These are phyloP conservation scores for Acronicta leporina DNA, from an alignment of 2,888 invertebrate genomes.

Conservation along the genomic window DNA sequence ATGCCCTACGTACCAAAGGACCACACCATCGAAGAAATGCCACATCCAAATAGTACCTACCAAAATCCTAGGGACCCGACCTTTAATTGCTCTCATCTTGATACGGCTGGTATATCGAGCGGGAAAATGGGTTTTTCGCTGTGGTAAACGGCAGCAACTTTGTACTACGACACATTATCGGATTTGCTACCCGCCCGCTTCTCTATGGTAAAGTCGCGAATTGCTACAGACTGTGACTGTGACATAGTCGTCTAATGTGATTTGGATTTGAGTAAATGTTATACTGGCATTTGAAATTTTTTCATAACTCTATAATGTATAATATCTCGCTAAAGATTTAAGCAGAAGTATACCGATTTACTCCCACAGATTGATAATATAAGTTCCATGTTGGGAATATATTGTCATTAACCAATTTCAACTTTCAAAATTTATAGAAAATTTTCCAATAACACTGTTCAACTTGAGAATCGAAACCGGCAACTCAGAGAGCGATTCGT, in stretches of 20 bases:
- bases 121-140: conserved; percentile 88
- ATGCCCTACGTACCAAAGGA: neutral
- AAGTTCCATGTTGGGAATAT: no score
- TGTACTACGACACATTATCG: conserved; percentile 83
- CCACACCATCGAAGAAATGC: conserved; percentile 40
- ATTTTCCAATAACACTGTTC: no score
- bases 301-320: neutral
- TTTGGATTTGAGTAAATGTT: conserved; percentile 13
- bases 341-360: no score
- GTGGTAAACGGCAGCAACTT: conserved; percentile 83
- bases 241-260: conserved; percentile 44
- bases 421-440: no score
- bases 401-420: no score
- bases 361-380: no score
- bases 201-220: conserved; percentile 19
- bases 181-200: conserved; percentile 74
- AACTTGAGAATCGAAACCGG: no score
- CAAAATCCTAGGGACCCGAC: conserved; percentile 66
- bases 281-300: conserved; percentile 1
- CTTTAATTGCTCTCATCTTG: conserved; percentile 89
- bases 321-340: no score
- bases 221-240: conserved; percentile 7
- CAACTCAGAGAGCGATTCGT: no score
- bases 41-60: conserved; percentile 65
- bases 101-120: conserved; percentile 88